A percentile compares a stretch with the other conserved stretches of the same genome.
These are phyloP conservation scores for Ochlodes sylvanus DNA, from an alignment of 2,888 invertebrate genomes.

Conservation along the genomic window DNA sequence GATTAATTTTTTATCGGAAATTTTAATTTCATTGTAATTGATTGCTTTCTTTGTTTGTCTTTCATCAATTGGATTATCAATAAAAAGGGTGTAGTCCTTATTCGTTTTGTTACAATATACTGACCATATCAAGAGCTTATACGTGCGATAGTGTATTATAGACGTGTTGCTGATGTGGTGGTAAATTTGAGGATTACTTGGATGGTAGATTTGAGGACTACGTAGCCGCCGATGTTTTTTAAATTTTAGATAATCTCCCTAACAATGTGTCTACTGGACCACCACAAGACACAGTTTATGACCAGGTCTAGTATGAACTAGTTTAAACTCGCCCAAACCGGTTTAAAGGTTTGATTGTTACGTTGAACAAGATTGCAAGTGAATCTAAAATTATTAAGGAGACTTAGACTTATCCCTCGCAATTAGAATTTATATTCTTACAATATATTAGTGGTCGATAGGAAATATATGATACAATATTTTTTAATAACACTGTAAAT, in stretches of 20 bases:
- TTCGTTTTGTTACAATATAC: conserved; percentile 41
- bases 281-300: too few species aligned
- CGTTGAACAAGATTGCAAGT: conserved; percentile 10
- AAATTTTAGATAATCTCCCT: too few species aligned
- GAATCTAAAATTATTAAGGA: conserved; percentile 13
- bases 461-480: conserved; percentile 12
- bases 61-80: neutral
- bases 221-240: too few species aligned
- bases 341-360: neutral
- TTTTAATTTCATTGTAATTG: too few species aligned
- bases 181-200: neutral
- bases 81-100: conserved; percentile 1
- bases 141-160: conserved; percentile 33
- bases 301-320: neutral
- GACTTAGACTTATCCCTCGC: conserved; percentile 25
- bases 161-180: conserved; percentile 20
- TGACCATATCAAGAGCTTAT: conserved; percentile 46
- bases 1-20: too few species aligned
- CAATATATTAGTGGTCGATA: conserved; percentile 3
- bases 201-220: too few species aligned
- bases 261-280: too few species aligned
- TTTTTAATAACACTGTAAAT: conserved; percentile 25
- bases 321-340: conserved; percentile 9
- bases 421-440: conserved; percentile 7
- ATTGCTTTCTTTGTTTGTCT: neutral